Evolutionary conservation across 2,797 vertebrate species (phyloP), one percentile per base, ranked within the genome.

Genomic region (Pipistrellus nathusii): DNA sequence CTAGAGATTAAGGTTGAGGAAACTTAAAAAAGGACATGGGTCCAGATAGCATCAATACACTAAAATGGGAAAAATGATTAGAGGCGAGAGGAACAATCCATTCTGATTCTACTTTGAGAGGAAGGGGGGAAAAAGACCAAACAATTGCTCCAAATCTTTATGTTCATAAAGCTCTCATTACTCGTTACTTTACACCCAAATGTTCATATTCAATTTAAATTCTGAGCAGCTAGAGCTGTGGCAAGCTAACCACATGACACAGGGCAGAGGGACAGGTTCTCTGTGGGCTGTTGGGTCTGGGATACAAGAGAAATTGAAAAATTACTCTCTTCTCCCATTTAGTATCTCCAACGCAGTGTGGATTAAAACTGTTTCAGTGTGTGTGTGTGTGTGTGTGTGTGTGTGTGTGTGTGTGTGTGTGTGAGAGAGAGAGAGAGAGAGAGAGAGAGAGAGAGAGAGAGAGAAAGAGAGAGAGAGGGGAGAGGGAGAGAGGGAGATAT

Each of bases 51-150:
- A 95, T 81, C 51, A 41, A 91, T 86, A 51, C 86, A 64, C 64
- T 64, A 46, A 95, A 89, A 94, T 87, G 93, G 84, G 81, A 78
- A 95, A 95, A 97, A 93, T 84, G 86, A 95, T 72, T 85, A n/a
- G 64, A 68, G 80, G 75, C 17, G 72, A 95, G 68, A 92, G 69
- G 90, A 92, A 84, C 78, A 82, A 87, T 96, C 66, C 53, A 82
- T 95, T 94, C 64, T n/a, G 80, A 66, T 68, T 41, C 48, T 32
- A 32, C 88, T 92, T 80, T n/a, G 64, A 75, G 32, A 48, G 69
- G 62, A n/a, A 51, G n/a, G 27, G 27, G n/a, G 21, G 12, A 53
- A 35, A 75, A 82, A 84, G 32, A 27, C 80, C 55, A 81, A 88
- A 94, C 51, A 86, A 80, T 75, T 90, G 55, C 83, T 90, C 77